Evolutionary conservation across 2,888 invertebrate species (phyloP).

Genomic region (Lepidochrysops patricia): DNA sequence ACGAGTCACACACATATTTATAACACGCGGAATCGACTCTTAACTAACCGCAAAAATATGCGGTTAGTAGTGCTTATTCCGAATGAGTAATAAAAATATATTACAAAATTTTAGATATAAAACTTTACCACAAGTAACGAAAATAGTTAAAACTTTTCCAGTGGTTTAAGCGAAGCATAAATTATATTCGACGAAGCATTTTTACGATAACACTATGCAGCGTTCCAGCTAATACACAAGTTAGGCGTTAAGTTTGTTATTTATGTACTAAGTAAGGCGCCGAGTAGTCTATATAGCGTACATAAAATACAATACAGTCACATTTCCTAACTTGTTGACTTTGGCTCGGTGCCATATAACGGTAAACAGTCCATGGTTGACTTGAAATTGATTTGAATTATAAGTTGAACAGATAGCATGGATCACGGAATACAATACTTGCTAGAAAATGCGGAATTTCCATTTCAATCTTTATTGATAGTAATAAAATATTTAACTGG

Average conservation of each 20-base stretch:
- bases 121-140: too few species aligned
- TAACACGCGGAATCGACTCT: too few species aligned
- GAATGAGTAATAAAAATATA: too few species aligned
- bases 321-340: conserved; percentile 23
- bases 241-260: neutral
- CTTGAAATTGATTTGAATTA: conserved; percentile 6
- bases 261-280: neutral
- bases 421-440: neutral
- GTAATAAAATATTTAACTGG: neutral
- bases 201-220: neutral
- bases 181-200: neutral
- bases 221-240: neutral
- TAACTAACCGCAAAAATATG: too few species aligned
- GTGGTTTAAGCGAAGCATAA: neutral
- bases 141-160: too few species aligned
- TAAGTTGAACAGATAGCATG: neutral
- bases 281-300: neutral
- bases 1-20: too few species aligned
- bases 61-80: too few species aligned
- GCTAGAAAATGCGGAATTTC: neutral
- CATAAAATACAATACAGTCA: conserved; percentile 6
- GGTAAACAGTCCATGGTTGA: conserved; percentile 9
- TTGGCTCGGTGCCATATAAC: conserved; percentile 24
- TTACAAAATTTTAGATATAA: too few species aligned
- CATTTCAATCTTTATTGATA: neutral